Percentiles rank a stretch among this genome's conserved stretches.
phyloP scores from a whole-genome alignment of 53 echinoderm and acorn worm genomes.

The Astropecten irregularis region DNA sequence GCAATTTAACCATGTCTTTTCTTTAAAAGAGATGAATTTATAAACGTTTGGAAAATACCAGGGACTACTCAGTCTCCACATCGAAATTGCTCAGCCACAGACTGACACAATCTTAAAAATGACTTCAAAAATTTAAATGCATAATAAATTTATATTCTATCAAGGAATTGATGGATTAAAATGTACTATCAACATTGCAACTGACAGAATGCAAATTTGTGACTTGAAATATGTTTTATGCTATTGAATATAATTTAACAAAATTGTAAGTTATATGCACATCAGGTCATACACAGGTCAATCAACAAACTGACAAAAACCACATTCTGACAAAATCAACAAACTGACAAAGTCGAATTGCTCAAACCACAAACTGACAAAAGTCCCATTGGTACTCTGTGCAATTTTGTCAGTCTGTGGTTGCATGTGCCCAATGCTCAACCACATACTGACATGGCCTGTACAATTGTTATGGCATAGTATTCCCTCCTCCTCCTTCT shows the following conservation, averaged over 20 bases:
- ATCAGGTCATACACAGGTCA: background rate
- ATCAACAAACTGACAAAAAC: conserved; percentile 10
- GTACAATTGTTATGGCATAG: background rate
- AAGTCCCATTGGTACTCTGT: background rate
- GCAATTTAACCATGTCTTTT: no score
- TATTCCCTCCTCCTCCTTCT: background rate
- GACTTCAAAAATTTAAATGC: background rate
- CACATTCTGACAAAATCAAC: conserved; percentile 21
- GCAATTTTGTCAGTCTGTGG: conserved; percentile 8
- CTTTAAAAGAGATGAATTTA: background rate
- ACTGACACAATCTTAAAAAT: background rate
- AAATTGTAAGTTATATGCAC: background rate
- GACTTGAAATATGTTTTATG: background rate
- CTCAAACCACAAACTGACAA: conserved; percentile 19
- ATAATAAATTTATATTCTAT: no score
- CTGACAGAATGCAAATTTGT: background rate
- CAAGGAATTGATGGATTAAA: no score
- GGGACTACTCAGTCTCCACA: background rate
- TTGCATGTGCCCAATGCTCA: background rate
- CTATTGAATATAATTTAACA: background rate
- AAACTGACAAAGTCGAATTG: conserved; percentile 8
- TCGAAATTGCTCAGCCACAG: conserved; percentile 3
- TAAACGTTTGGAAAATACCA: background rate
- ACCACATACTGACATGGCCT: conserved; percentile 1
- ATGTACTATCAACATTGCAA: no score